A percentile compares a stretch with the other conserved stretches of the same genome.
phyloP scores from a whole-genome alignment of 2,888 invertebrate genomes.

The Plusia festucae region DNA sequence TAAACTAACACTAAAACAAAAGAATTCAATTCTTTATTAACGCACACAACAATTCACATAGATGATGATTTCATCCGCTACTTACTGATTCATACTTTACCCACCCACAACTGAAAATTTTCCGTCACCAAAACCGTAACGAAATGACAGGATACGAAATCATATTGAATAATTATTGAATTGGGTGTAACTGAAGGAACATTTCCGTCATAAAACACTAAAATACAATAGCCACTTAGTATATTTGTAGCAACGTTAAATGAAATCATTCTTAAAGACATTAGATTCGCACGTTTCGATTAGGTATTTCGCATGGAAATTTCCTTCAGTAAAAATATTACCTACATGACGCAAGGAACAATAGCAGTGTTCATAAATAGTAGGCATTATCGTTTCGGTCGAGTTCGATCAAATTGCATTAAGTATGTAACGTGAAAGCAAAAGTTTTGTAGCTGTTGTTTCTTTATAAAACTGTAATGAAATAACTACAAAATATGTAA shows the following conservation, averaged over 20 bases:
- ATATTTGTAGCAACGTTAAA: conserved; percentile 24
- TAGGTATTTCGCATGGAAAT: conserved; percentile 51
- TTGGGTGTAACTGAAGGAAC: conserved; percentile 20
- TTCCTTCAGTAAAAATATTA: conserved; percentile 53
- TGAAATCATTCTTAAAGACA: conserved; percentile 12
- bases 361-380: conserved; percentile 47
- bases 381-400: conserved; percentile 36
- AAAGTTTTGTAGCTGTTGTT: conserved; percentile 8
- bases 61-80: neutral
- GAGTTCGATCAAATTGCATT: conserved; percentile 38
- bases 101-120: neutral
- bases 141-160: neutral
- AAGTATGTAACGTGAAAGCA: no score
- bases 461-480: neutral
- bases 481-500: no score
- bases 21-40: neutral
- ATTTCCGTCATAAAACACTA: conserved; percentile 16
- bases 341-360: conserved; percentile 47
- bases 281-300: conserved; percentile 30
- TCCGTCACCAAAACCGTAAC: neutral
- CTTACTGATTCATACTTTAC: neutral
- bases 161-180: neutral
- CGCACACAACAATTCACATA: neutral
- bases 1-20: neutral
- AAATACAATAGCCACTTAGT: conserved; percentile 13